Evolutionary conservation across 2,113 vertebrate genomes (phyloP).

Genomic region (Sciurus niger): DNA sequence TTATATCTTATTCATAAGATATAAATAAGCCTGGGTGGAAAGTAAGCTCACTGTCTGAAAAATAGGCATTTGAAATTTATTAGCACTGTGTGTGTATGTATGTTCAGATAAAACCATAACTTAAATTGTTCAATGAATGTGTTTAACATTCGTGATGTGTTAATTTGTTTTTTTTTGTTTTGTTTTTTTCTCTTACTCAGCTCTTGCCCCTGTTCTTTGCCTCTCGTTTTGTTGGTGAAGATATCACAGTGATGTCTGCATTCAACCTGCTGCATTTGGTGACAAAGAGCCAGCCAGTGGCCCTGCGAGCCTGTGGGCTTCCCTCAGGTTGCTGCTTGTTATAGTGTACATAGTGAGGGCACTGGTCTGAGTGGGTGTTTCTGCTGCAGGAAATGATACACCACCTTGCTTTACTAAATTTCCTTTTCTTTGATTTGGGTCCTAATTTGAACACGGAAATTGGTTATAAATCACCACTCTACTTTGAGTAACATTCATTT

Average conservation of each 20-base stretch:
- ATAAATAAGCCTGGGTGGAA: not conserved
- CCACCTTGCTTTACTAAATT: conserved; percentile 73
- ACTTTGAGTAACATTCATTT: conserved; percentile 70
- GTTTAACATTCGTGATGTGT: conserved; percentile 87
- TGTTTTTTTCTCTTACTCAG: conserved; percentile 91
- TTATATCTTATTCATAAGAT: conserved; percentile 59
- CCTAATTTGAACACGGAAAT: conserved; percentile 80
- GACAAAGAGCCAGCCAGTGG: conserved; percentile 98
- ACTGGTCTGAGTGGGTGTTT: conserved; percentile 89
- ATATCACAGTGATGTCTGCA: conserved; percentile 97
- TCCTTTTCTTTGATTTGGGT: conserved; percentile 80
- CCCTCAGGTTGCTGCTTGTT: conserved; percentile 98
- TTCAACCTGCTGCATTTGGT: conserved; percentile 99
- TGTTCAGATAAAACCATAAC: conserved; percentile 72
- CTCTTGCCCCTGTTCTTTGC: conserved; percentile 91
- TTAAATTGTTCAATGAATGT: conserved; percentile 83
- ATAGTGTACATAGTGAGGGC: conserved; percentile 88
- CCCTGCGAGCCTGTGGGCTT: conserved; percentile 97
- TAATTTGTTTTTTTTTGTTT: conserved; percentile 87
- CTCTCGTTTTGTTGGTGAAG: conserved; percentile 92
- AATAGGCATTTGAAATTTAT: conserved; percentile 66
- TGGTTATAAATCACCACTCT: conserved; percentile 74
- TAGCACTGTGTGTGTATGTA: conserved; percentile 10
- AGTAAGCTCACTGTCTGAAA: conserved; percentile 12
- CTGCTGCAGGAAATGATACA: conserved; percentile 90